phyloP scores from a whole-genome alignment of 2,797 vertebrate species.

The Muscicapa comitata region DNA sequence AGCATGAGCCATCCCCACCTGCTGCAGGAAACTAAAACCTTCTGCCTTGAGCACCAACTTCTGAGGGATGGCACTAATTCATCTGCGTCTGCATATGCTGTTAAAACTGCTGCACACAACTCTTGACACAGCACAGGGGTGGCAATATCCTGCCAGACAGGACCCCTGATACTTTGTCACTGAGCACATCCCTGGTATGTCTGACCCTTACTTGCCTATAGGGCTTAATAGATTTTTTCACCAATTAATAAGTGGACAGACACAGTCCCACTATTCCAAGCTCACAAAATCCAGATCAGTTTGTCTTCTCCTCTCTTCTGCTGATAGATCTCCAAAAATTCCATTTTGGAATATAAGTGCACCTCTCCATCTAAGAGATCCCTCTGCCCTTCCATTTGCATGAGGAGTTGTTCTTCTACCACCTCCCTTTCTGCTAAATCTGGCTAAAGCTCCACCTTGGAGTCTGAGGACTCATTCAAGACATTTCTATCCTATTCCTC shows the following conservation, averaged over 20 bases:
- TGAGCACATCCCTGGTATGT: fast-evolving
- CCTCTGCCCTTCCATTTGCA: background rate
- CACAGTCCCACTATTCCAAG: background rate
- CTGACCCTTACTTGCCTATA: background rate
- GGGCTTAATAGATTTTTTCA: background rate
- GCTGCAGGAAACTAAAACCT: background rate
- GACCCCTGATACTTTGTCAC: background rate
- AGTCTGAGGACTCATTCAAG: background rate
- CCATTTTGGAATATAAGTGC: background rate
- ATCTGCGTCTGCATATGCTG: background rate
- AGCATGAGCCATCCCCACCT: background rate
- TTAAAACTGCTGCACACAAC: background rate
- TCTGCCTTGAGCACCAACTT: background rate
- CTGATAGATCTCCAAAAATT: background rate
- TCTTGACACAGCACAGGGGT: background rate
- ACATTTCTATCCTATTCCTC: background rate
- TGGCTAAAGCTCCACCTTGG: background rate
- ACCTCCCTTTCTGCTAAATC: background rate
- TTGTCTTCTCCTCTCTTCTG: background rate
- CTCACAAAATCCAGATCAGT: background rate
- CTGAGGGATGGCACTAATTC: background rate
- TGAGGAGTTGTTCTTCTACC: background rate
- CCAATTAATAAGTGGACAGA: background rate
- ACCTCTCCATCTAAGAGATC: background rate
- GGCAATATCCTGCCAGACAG: background rate